Base-by-base conservation (phyloP, 2,888 invertebrate genomes). In the Anaspis maculata region DNA sequence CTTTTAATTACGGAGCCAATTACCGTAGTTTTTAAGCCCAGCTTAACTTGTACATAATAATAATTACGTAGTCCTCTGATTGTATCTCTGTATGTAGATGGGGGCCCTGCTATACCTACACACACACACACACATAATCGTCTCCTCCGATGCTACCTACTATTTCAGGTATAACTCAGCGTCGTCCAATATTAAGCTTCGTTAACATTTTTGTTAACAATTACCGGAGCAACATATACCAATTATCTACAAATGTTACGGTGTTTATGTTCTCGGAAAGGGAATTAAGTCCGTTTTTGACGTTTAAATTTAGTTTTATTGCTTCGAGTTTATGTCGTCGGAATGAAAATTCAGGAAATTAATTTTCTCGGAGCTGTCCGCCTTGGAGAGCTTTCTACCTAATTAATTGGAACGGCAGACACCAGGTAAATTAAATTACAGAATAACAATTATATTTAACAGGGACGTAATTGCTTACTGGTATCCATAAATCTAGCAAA, bases 1-100 rank as follows among this genome's bases (percentile, higher is more conserved):
- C 47, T 51, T 55, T 56, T 56, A 54, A 56, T 56, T 54, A 54
- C 49, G 39, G 29, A 48, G 42, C 54, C 54, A 56, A 56, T 56
- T 56, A 56, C 49, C 43, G 52, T 51, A 49, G 50, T 53, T 51
- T 52, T 51, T 51, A 52, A n/a, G n/a, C n/a, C 51, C 54, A 43
- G 50, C 52, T 53, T 49, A 51, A 51, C 46, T 54, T 54, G 53
- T 52, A 50, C 51, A 49, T 51, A n/a, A 51, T 51, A 49, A 56
- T 54, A 54, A 56, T 54, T 51, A 54, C 48, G 47, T 44, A 48
- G 51, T 46, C 48, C 25, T 34, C 34, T 39, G 54, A 56, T 56
- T 46, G 47, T 54, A 56, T 55, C 56, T 52, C 41, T 46, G 54
- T 54, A 54, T 54, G 54, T 50, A 56, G 50, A 56, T 52, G 52